Conservation (phyloP, 2,888 invertebrate genomes). For the Rhingia campestris region DNA sequence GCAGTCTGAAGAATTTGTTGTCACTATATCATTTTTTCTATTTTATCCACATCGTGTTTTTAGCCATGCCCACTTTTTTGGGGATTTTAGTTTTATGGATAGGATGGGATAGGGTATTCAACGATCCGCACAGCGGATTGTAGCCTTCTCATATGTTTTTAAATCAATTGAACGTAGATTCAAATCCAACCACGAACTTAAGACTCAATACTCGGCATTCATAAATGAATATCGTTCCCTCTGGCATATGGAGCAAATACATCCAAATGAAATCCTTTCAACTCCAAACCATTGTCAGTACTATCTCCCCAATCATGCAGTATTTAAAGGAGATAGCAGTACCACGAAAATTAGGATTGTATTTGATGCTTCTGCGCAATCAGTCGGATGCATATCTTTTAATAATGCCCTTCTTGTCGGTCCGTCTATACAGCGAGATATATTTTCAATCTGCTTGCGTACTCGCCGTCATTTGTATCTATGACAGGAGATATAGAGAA, state of each 20-base stretch:
- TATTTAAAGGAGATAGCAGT: constrained; percentile 14
- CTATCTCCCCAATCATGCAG: constrained; percentile 29
- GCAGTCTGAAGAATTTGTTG: no score
- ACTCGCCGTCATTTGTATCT: background rate
- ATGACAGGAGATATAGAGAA: constrained; percentile 7
- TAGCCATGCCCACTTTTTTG: no score
- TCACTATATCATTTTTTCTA: no score
- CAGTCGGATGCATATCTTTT: no score
- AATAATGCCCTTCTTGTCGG: no score
- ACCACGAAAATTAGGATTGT: background rate
- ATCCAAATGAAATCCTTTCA: background rate
- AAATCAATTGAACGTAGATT: background rate
- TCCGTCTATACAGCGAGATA: no score
- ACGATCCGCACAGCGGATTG: no score
- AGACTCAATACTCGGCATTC: background rate
- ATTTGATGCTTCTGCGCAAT: no score
- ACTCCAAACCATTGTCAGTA: background rate
- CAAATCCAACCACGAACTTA: background rate
- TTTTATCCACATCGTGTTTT: no score
- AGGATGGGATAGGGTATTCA: no score
- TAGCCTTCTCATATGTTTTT: no score
- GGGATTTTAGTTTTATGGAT: no score
- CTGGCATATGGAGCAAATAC: constrained; percentile 22
- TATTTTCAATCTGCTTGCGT: background rate
- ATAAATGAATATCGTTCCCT: background rate